These are phyloP conservation scores for Pachymerium ferrugineum DNA, from an alignment of 2,888 invertebrate species.

Conservation along the genomic window DNA sequence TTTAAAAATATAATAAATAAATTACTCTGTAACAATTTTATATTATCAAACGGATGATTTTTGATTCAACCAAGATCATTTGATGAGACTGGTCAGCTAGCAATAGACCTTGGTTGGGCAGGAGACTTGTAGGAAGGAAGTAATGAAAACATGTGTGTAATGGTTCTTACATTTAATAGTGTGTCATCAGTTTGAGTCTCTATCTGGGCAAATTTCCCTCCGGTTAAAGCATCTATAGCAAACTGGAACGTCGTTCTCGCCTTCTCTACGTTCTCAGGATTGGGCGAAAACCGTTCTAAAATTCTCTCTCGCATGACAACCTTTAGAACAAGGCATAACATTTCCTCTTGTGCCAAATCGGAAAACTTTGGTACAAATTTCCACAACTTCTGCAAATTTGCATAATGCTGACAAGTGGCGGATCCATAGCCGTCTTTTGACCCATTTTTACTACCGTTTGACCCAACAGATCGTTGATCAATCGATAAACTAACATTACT, in stretches of 20 bases:
- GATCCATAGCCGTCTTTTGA: not conserved
- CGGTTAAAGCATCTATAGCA: not conserved
- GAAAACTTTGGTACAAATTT: not conserved
- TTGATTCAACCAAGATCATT: too few relatives aligned
- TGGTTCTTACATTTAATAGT: too few relatives aligned
- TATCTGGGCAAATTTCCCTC: too few relatives aligned
- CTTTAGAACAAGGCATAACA: not conserved
- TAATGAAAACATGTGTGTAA: too few relatives aligned
- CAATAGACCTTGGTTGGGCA: too few relatives aligned
- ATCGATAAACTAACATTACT: too few relatives aligned
- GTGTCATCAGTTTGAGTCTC: not conserved
- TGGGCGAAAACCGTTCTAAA: not conserved
- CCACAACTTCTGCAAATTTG: constrained; percentile 16
- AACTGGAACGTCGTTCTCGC: not conserved
- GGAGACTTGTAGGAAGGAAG: too few relatives aligned
- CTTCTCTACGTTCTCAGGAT: not conserved
- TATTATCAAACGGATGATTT: too few relatives aligned
- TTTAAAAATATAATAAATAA: too few relatives aligned
- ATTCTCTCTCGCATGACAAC: not conserved
- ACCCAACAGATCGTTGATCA: too few relatives aligned
- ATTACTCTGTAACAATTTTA: not conserved
- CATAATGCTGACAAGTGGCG: not conserved
- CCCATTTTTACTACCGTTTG: too few relatives aligned
- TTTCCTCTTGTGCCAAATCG: not conserved
- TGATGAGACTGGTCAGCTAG: too few relatives aligned